phyloP scores from a whole-genome alignment of 2,888 invertebrate genomes.

The Orchesella flavescens region DNA sequence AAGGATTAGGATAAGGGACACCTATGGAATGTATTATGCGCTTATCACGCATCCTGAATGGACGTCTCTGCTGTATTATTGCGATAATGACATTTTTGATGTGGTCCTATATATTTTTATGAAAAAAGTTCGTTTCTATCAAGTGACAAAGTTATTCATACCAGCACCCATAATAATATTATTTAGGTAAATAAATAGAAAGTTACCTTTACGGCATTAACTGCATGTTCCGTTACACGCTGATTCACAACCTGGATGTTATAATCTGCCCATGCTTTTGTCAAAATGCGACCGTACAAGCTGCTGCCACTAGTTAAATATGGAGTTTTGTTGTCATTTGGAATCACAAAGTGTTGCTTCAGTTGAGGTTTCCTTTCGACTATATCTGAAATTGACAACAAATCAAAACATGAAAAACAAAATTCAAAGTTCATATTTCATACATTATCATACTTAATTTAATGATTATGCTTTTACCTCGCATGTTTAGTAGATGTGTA shows the following conservation, averaged over 20 bases:
- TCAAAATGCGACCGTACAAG: constrained; percentile 61
- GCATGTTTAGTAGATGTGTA: constrained; percentile 35
- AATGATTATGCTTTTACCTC: constrained; percentile 25
- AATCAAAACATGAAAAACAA: not conserved
- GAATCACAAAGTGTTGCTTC: constrained; percentile 54
- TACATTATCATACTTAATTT: not conserved
- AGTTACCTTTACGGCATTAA: constrained; percentile 54
- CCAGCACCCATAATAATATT: not conserved
- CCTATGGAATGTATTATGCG: constrained; percentile 62
- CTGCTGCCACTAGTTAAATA: constrained; percentile 59
- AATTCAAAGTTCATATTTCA: not conserved
- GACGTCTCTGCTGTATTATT: constrained; percentile 58
- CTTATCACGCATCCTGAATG: constrained; percentile 64
- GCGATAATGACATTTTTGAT: constrained; percentile 53
- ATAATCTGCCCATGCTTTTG: constrained; percentile 62
- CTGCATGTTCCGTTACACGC: constrained; percentile 46
- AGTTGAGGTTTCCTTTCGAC: constrained; percentile 53
- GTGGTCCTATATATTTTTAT: constrained; percentile 47
- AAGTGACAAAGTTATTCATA: not conserved
- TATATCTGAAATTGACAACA: constrained; percentile 42
- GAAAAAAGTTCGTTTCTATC: not conserved
- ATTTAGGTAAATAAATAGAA: not conserved
- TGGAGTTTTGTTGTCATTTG: constrained; percentile 42
- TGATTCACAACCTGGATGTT: constrained; percentile 59
- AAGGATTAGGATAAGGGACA: constrained; percentile 67